Base-by-base conservation (phyloP, 2,797 vertebrate species). In the Pipistrellus pygmaeus region DNA sequence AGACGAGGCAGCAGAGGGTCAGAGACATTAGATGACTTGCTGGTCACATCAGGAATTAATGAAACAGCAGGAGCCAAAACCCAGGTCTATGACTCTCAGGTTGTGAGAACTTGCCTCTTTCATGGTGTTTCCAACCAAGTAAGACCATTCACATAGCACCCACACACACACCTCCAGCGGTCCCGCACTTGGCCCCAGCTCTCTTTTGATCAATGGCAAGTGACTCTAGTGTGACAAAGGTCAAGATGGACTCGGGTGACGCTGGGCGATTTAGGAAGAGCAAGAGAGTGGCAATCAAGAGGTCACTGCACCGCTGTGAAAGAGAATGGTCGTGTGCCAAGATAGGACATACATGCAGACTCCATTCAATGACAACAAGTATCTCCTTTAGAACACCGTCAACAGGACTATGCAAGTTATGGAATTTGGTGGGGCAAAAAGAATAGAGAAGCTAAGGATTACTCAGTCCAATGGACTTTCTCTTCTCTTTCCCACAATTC, bases 381-480 rank as follows among this genome's bases (percentile, higher is more conserved):
- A 18, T 15, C n/a, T 80, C 75, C 72, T 64, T 46, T n/a, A 38
- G 66, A 48, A 88, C 5, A 27, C 9, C 23, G 15, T 57, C 2
- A 0, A 6, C 13, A 15, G 64, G 27, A 25, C 77, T 27, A 0
- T 2, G 3, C 1, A 10, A 48, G 5, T 44, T 21, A 30, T 3
- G 13, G 6, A 2, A 6, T 21, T 11, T 8, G 7, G 4, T 1
- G 9, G 23, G 46, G 4, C 21, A 18, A n/a, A 85, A 48, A 48
- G 27, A 32, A 60, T 0, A 73, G 57, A 82, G 60, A 88, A 23
- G 38, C 15, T 35, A 57, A 84, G 41, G 51, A 1, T 44, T 72
- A 55, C 68, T 76, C 35, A 60, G n/a, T 18, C 35, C 60, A 55
- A 41, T 32, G 35, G 25, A 4, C 27, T 64, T 87, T 87, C 75